phyloP scores from a whole-genome alignment of 2,888 invertebrate genomes.

The Busseola fusca region DNA sequence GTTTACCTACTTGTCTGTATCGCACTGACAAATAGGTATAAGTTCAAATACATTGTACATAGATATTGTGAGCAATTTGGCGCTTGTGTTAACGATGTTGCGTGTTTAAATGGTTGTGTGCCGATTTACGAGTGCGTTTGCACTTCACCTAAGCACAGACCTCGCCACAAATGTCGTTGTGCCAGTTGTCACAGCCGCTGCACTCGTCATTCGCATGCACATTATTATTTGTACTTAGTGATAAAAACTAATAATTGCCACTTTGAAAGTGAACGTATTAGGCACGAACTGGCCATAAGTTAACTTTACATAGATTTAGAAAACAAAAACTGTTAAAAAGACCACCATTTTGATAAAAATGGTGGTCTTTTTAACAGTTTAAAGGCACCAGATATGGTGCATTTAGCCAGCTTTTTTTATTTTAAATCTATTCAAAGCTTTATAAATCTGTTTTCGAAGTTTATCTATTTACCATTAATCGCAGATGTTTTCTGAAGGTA shows the following conservation, averaged over 20 bases:
- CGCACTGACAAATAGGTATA: conserved; percentile 43
- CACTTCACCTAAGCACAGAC: conserved; percentile 51
- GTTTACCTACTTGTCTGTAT: conserved; percentile 56
- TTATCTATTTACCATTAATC: background rate
- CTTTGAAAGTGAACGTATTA: conserved; percentile 50
- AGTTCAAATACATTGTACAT: conserved; percentile 43
- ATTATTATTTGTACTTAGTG: conserved; percentile 46
- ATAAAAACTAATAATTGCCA: conserved; percentile 54
- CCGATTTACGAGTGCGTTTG: conserved; percentile 54
- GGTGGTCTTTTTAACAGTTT: too few relatives aligned
- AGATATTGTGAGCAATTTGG: conserved; percentile 46
- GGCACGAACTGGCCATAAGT: conserved; percentile 44
- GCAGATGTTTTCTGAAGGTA: background rate
- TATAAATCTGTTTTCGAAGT: background rate
- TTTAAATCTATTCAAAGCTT: background rate
- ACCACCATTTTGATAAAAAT: background rate
- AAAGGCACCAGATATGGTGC: background rate
- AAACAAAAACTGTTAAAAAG: background rate
- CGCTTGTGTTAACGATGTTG: conserved; percentile 52
- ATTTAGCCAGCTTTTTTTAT: background rate
- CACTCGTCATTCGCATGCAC: conserved; percentile 55
- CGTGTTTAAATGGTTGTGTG: conserved; percentile 54
- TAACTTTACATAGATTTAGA: conserved; percentile 6
- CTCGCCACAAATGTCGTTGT: conserved; percentile 62
- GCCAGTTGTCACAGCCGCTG: conserved; percentile 62